Evolutionary conservation across 2,113 vertebrate species (phyloP), one percentile per base, ranked within the genome.

Genomic region (Amblyopsis rosae): DNA sequence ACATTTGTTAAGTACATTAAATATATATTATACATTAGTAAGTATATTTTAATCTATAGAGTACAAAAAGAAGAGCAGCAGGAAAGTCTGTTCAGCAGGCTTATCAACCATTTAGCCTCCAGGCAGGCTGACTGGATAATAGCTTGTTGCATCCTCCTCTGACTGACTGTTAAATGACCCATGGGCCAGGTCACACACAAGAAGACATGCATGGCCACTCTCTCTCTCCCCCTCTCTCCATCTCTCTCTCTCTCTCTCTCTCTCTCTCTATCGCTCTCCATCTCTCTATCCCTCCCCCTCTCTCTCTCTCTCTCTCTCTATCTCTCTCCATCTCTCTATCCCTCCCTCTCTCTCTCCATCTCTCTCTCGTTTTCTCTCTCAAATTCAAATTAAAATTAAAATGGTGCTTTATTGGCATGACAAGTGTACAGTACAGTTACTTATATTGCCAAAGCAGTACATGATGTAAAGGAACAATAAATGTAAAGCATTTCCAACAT

Each of bases 81-180:
- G 76, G 77, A 86, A 41, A 75, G 73, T 87, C 80, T 59, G 57
- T 70, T 60, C 62, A 0, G 6, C 65, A 65, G 65, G 59, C 65
- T 72, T 76, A 83, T 86, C 71, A 87, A 86, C 85, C 77, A 88
- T 86, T 90, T 75, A 85, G 75, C 26, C 41, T 79, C 65, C 82
- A 70, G 74, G 65, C 70, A 80, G 68, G 46, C 58, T 32, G 13
- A 4, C n/a, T 3, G 53, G 68, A 80, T 75, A 86, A 85, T 75
- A 69, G 76, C 75, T 73, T 75, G 62, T 63, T 62, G 65, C 82
- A 70, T 79, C 76, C 76, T 84, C 26, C 17, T 48, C 70, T 65
- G 73, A 71, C 73, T 84, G 77, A 83, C 73, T 65, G 83, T 64
- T 51, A 73, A 85, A 86, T 81, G 81, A 81, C 73, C 73, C 70